Base-by-base conservation (phyloP, 2,888 invertebrate species). In the Salpingus planirostris region DNA sequence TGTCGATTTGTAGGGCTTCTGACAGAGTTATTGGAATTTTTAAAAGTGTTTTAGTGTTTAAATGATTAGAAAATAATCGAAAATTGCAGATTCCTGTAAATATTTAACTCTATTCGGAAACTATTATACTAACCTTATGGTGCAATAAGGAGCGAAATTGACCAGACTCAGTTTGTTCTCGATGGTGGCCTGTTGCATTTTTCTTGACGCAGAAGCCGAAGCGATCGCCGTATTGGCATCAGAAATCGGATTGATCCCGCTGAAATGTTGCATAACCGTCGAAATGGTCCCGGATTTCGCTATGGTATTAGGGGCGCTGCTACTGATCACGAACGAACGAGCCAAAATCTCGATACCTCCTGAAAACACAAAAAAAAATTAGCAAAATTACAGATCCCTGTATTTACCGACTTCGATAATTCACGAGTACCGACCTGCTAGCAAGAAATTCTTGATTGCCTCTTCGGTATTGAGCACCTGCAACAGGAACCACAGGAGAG, bases 141-240 rank as follows among this genome's bases (percentile, higher is more conserved):
- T 59, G 73, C 87, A 90, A 18, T 89, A 73, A 0, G 92, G 92
- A 2, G 92, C 92, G 57, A 92, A 91, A 62, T 93, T 93, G 27
- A 88, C 73, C 11, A 91, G 66, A 2, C 86, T 85, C 49, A 86
- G 82, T n/a, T 69, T 65, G 3, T 73, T 71, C 50, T 88, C 87
- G 13, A 74, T 62, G 32, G 68, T 70, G 7, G 67, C 65, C 51
- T 47, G 67, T 54, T 37, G 66, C 44, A 46, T 43, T 43, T 62
- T 60, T 43, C 63, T 62, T 3, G 58, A 56, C 5, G 59, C 50
- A 2, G 59, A 54, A 15, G 57, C 47, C 2, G 59, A 47, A 2
- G 58, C 50, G 23, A 53, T 53, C 4, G 54, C 52, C n/a, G 54
- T 50, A 32, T 60, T 62, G 3, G 65, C 56, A 41, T 66, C 67